Percentiles rank a stretch among this genome's conserved stretches.
Evolutionary conservation across 2,113 vertebrate species (phyloP).

Genomic region (Takifugu flavidus): DNA sequence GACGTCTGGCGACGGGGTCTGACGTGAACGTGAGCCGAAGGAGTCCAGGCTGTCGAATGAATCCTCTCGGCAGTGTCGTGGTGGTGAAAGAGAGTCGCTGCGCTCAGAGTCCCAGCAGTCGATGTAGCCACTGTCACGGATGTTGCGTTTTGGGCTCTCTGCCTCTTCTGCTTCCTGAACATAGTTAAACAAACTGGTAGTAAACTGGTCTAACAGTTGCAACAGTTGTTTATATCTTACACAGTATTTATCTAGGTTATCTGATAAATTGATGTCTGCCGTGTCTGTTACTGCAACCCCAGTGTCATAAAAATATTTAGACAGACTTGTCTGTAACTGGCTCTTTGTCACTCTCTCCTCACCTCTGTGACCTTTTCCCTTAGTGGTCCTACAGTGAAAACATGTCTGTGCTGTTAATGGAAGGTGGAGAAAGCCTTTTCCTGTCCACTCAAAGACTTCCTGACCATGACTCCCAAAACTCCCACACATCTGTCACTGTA

Average conservation of each 20-base stretch:
- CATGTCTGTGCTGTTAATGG: constrained; percentile 40
- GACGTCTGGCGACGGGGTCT: constrained; percentile 95
- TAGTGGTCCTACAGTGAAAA: constrained; percentile 26
- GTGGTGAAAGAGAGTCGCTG: constrained; percentile 93
- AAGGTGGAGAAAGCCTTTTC: constrained; percentile 55
- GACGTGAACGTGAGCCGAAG: constrained; percentile 92
- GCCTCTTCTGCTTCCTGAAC: constrained; percentile 86
- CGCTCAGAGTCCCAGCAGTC: constrained; percentile 98
- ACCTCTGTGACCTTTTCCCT: constrained; percentile 29
- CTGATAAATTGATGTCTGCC: too few species aligned
- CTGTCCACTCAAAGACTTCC: constrained; percentile 53
- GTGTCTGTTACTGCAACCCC: too few species aligned
- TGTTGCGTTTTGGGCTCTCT: constrained; percentile 88
- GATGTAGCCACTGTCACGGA: constrained; percentile 96
- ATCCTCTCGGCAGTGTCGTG: constrained; percentile 90
- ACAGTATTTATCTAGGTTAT: too few species aligned
- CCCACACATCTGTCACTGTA: constrained; percentile 3
- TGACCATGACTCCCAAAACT: constrained; percentile 36
- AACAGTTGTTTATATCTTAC: too few species aligned
- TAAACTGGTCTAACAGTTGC: too few species aligned
- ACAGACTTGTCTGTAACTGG: too few species aligned
- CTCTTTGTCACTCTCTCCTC: constrained; percentile 22
- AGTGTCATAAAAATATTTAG: too few species aligned
- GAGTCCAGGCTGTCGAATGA: constrained; percentile 99
- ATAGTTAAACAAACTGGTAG: not conserved